Evolutionary conservation across 1,140 invertebrate genomes (phyloP).

Genomic region (Vanessa tameamea): DNA sequence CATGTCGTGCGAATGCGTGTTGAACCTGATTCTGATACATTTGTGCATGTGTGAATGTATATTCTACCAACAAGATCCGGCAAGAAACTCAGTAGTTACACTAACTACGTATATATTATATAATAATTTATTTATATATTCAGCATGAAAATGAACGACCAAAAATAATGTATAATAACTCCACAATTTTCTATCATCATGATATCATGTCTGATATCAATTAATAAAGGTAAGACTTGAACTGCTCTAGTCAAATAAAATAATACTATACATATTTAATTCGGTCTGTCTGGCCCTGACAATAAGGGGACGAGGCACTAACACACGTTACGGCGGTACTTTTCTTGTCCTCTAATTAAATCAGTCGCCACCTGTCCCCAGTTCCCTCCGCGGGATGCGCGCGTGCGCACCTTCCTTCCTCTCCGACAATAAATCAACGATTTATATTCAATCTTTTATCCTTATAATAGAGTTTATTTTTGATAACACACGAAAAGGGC

Average conservation of each 20-base stretch:
- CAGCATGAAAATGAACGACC: too few species aligned
- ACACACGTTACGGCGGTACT: constrained; percentile 33
- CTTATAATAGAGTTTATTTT: not conserved
- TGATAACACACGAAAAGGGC: not conserved
- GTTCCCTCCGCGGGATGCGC: constrained; percentile 30
- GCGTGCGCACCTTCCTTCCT: constrained; percentile 38
- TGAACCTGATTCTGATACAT: too few species aligned
- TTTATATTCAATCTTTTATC: constrained; percentile 3
- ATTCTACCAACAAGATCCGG: too few species aligned
- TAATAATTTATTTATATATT: too few species aligned
- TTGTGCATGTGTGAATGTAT: too few species aligned
- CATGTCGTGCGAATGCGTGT: too few species aligned
- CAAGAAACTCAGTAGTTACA: too few species aligned
- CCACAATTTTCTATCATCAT: too few species aligned
- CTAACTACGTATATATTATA: too few species aligned
- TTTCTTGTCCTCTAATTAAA: constrained; percentile 61
- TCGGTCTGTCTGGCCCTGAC: constrained; percentile 6
- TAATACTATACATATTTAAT: not conserved
- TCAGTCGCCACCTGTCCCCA: constrained; percentile 58
- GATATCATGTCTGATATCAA: too few species aligned
- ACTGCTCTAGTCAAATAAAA: not conserved
- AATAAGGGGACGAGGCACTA: constrained; percentile 10
- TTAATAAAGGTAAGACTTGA: too few species aligned
- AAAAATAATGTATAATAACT: too few species aligned
- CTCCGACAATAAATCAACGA: constrained; percentile 2